These are phyloP conservation scores for Drosophila rufa DNA, from an alignment of 1,140 invertebrate genomes.

Conservation along the genomic window DNA sequence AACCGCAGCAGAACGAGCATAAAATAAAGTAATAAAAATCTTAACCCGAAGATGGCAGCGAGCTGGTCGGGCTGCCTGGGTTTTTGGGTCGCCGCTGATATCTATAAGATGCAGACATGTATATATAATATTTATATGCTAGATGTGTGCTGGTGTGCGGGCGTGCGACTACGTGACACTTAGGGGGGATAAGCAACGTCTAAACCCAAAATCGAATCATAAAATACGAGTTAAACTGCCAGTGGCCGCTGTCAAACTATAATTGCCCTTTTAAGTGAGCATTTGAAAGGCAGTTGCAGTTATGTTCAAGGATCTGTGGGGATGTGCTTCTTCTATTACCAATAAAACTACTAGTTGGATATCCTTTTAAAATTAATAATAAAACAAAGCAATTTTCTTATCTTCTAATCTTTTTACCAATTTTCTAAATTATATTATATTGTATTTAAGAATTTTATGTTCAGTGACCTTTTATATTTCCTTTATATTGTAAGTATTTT, in stretches of 20 bases:
- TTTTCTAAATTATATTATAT: background rate
- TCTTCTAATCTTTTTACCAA: too few species aligned
- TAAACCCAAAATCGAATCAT: slow-evolving; percentile 78
- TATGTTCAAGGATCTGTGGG: slow-evolving; percentile 1
- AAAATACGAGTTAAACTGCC: slow-evolving; percentile 67
- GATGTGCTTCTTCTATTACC: background rate
- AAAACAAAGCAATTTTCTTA: too few species aligned
- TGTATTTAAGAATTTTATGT: too few species aligned
- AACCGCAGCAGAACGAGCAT: slow-evolving; percentile 69
- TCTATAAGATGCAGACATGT: slow-evolving; percentile 73
- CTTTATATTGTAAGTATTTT: too few species aligned
- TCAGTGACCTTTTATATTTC: too few species aligned
- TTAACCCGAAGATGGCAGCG: slow-evolving; percentile 51
- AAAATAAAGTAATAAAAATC: slow-evolving; percentile 84
- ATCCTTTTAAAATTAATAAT: background rate
- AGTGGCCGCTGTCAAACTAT: slow-evolving; percentile 54
- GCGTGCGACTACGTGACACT: slow-evolving; percentile 69
- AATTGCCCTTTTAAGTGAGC: slow-evolving; percentile 72
- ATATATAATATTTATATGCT: slow-evolving; percentile 55
- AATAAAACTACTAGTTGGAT: background rate
- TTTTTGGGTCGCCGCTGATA: slow-evolving; percentile 41
- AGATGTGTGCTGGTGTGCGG: slow-evolving; percentile 23
- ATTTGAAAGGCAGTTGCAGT: slow-evolving; percentile 35
- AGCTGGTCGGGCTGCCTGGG: slow-evolving; percentile 3
- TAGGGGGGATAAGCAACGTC: slow-evolving; percentile 70